These are phyloP conservation scores for Neosilurus hyrtlii DNA, from an alignment of 2,797 vertebrate genomes.

Conservation along the genomic window DNA sequence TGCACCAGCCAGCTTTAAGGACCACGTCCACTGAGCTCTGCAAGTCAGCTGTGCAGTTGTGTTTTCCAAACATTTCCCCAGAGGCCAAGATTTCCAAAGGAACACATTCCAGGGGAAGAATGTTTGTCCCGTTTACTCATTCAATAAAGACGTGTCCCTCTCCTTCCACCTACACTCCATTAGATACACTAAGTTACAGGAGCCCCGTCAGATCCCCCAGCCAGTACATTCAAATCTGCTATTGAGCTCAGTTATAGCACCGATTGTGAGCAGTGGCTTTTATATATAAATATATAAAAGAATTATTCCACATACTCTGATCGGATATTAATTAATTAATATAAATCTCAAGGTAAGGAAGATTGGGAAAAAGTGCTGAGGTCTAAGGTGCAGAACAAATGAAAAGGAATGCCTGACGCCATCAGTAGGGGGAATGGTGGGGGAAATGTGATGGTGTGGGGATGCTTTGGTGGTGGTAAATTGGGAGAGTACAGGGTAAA, in stretches of 20 bases:
- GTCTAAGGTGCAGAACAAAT: too few relatives aligned
- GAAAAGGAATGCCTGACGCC: too few relatives aligned
- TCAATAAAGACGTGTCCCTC: slow-evolving; percentile 73
- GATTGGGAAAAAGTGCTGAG: too few relatives aligned
- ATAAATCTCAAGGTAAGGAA: too few relatives aligned
- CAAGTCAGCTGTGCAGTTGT: slow-evolving; percentile 62
- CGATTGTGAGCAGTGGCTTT: slow-evolving; percentile 30
- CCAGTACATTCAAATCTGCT: slow-evolving; percentile 82
- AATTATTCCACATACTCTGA: too few relatives aligned
- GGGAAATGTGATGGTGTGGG: too few relatives aligned
- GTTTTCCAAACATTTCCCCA: slow-evolving; percentile 60
- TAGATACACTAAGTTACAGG: slow-evolving; percentile 79
- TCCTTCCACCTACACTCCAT: slow-evolving; percentile 63
- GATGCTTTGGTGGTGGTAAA: too few relatives aligned
- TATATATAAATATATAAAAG: too few relatives aligned
- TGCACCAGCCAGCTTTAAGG: slow-evolving; percentile 71
- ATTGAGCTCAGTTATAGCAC: slow-evolving; percentile 57
- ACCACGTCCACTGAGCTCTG: slow-evolving; percentile 63
- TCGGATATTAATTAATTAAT: too few relatives aligned
- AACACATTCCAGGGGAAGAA: slow-evolving; percentile 57
- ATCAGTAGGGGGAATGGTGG: too few relatives aligned
- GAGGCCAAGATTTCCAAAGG: slow-evolving; percentile 66
- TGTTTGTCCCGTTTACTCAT: slow-evolving; percentile 68
- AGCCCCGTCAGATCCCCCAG: slow-evolving; percentile 80
- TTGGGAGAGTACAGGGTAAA: too few relatives aligned